These are phyloP conservation scores for Sitophilus oryzae DNA, from an alignment of 1,140 invertebrate species.

Conservation along the genomic window DNA sequence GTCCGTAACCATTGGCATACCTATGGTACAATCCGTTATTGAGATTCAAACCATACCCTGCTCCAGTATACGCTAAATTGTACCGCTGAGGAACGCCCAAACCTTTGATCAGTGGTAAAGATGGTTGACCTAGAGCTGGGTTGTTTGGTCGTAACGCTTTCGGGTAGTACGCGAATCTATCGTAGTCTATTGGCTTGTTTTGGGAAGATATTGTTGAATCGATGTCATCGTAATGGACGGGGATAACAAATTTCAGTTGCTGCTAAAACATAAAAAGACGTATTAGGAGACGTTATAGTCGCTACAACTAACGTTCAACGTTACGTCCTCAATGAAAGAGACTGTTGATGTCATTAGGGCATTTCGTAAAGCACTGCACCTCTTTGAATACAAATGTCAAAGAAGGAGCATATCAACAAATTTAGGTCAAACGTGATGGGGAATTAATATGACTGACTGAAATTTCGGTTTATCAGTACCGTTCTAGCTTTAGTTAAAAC, in stretches of 20 bases:
- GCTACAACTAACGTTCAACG: too few species aligned
- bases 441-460: too few species aligned
- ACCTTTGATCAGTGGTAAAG: conserved; percentile 37
- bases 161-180: conserved; percentile 36
- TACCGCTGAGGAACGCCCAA: conserved; percentile 30
- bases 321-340: too few species aligned
- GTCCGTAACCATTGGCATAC: neutral
- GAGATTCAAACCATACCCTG: conserved; percentile 12
- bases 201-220: conserved; percentile 16
- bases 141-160: conserved; percentile 27
- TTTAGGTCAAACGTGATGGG: too few species aligned
- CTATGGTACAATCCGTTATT: neutral
- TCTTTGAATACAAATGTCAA: too few species aligned
- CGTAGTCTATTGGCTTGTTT: conserved; percentile 29
- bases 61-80: conserved; percentile 12
- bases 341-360: too few species aligned
- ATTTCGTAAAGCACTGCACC: too few species aligned
- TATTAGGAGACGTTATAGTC: too few species aligned
- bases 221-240: conserved; percentile 29
- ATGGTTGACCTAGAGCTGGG: conserved; percentile 29
- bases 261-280: conserved; percentile 12
- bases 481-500: too few species aligned
- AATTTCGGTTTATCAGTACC: too few species aligned
- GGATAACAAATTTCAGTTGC: conserved; percentile 39
- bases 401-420: too few species aligned